Conservation (phyloP, 1,140 invertebrate genomes). For the Heliconius nattereri region DNA sequence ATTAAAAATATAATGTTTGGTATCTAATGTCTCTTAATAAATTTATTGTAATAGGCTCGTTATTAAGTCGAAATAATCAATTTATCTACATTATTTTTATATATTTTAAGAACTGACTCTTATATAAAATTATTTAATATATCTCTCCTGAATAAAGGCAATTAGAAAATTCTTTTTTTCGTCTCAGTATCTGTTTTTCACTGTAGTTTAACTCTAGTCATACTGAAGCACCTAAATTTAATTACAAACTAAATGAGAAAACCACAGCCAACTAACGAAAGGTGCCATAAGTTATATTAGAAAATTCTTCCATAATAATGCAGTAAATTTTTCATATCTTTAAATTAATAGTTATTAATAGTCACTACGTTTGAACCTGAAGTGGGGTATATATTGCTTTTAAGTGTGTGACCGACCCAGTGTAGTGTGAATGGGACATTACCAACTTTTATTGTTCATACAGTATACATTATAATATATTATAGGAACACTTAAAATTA, state of each 20-base stretch:
- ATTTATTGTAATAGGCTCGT: neutral
- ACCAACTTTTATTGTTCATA: slow-evolving; percentile 66
- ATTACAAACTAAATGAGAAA: neutral
- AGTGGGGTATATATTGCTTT: slow-evolving; percentile 52
- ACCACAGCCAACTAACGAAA: neutral
- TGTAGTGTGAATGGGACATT: slow-evolving; percentile 61
- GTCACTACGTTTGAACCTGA: slow-evolving; percentile 41
- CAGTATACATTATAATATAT: slow-evolving; percentile 58
- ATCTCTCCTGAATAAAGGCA: no score
- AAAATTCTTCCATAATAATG: slow-evolving; percentile 42
- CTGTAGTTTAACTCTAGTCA: no score
- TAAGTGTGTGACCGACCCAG: slow-evolving; percentile 55
- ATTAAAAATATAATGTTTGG: neutral
- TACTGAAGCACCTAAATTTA: no score
- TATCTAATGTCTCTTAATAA: slow-evolving; percentile 1
- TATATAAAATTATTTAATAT: no score
- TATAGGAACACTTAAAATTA: slow-evolving; percentile 55
- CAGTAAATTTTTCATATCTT: slow-evolving; percentile 44
- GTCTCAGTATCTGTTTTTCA: no score
- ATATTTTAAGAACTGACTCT: neutral
- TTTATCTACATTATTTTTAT: neutral
- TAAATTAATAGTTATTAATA: slow-evolving; percentile 49
- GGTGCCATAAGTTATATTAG: slow-evolving; percentile 33
- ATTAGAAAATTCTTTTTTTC: neutral
- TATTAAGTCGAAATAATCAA: neutral